A percentile compares a stretch with the other conserved stretches of the same genome.
These are phyloP conservation scores for Nothoprocta perdicaria DNA, from an alignment of 2,113 vertebrate genomes.

Conservation along the genomic window DNA sequence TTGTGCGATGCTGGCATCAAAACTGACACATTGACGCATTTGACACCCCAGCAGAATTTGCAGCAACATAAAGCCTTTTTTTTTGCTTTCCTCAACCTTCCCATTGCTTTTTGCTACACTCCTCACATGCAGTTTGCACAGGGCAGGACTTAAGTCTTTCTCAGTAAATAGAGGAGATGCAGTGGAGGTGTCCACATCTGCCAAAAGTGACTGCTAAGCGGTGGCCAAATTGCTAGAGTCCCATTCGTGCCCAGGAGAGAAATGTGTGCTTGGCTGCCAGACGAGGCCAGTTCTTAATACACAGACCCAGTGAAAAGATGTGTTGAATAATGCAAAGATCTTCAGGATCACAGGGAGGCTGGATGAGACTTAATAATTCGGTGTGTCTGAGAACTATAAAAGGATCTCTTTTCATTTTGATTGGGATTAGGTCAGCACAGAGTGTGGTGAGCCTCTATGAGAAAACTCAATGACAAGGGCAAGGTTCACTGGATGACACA, in stretches of 20 bases:
- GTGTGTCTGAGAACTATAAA: background rate
- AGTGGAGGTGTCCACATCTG: background rate
- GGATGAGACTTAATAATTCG: background rate
- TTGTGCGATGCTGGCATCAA: background rate
- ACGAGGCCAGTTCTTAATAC: background rate
- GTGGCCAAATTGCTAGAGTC: background rate
- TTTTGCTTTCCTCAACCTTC: background rate
- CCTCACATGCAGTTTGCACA: too few species aligned
- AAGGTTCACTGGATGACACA: background rate
- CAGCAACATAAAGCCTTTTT: background rate
- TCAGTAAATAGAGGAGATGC: background rate
- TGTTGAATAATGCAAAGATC: background rate
- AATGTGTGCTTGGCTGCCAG: background rate
- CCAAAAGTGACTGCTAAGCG: background rate
- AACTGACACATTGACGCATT: background rate
- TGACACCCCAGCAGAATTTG: background rate
- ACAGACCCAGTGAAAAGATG: background rate
- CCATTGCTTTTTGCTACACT: background rate
- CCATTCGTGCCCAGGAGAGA: background rate
- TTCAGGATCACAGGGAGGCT: background rate
- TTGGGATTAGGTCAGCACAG: background rate
- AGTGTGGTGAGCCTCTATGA: fast-evolving
- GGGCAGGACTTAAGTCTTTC: background rate
- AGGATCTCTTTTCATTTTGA: background rate
- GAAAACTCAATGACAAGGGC: background rate